Evolutionary conservation across 2,113 vertebrate species (phyloP).

Genomic region (Pandion haliaetus): DNA sequence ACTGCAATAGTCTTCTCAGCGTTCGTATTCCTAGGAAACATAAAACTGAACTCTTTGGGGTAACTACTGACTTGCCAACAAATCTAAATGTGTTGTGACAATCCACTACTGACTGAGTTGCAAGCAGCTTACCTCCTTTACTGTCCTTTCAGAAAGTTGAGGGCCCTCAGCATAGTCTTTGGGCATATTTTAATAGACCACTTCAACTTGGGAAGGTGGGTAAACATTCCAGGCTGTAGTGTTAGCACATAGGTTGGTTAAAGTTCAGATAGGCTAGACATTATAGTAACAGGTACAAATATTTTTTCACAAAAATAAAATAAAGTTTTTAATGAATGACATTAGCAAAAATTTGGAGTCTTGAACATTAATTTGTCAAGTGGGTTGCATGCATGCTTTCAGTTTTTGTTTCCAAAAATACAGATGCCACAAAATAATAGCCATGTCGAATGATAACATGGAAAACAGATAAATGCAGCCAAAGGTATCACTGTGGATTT

Average conservation of each 20-base stretch:
- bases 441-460: accelerated
- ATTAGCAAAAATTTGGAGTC: background rate
- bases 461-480: background rate
- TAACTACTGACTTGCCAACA: background rate
- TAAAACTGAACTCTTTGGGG: background rate
- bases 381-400: background rate
- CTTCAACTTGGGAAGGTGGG: background rate
- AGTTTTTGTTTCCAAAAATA: background rate
- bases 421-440: background rate
- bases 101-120: background rate
- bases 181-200: background rate
- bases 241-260: background rate
- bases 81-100: background rate
- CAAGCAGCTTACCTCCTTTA: background rate
- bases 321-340: background rate
- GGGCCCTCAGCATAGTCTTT: background rate
- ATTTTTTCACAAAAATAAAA: background rate
- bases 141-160: background rate
- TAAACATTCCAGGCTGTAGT: background rate
- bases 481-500: background rate
- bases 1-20: background rate
- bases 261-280: background rate
- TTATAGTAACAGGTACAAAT: background rate
- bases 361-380: background rate
- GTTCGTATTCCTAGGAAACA: background rate